Percentiles rank a stretch among this genome's conserved stretches.
phyloP scores from a whole-genome alignment of 2,797 vertebrate species.

The Labroides dimidiatus region DNA sequence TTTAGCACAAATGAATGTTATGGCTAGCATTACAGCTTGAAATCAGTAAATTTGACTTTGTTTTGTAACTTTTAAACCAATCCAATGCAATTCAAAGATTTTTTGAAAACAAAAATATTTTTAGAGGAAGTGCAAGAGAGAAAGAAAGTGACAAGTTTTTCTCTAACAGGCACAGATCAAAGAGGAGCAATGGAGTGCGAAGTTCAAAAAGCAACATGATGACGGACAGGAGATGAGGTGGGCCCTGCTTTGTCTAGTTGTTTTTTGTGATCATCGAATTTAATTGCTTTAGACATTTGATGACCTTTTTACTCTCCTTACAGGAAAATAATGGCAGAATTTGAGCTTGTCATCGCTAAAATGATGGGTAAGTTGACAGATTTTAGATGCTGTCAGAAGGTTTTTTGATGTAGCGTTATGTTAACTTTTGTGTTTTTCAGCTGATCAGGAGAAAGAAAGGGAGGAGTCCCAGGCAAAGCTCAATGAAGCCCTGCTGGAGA shows the following conservation, averaged over 20 bases:
- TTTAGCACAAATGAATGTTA: too few species aligned
- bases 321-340: conserved; percentile 91
- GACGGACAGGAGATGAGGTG: conserved; percentile 91
- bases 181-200: conserved; percentile 79
- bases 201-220: conserved; percentile 76
- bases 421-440: conserved; percentile 68
- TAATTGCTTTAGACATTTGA: neutral
- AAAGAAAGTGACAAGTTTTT: neutral
- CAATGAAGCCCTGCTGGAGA: conserved; percentile 83
- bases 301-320: neutral
- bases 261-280: too few species aligned
- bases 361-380: conserved; percentile 83
- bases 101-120: too few species aligned
- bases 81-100: too few species aligned
- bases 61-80: too few species aligned
- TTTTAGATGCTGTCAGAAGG: neutral
- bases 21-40: too few species aligned
- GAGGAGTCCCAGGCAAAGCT: conserved; percentile 81
- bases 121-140: too few species aligned
- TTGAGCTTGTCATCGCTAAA: conserved; percentile 86
- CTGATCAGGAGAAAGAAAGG: conserved; percentile 86
- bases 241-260: conserved; percentile 14
- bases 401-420: too few species aligned
- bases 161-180: conserved; percentile 80
- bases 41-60: too few species aligned